Percentiles rank a stretch among this genome's conserved stretches.
These are phyloP conservation scores for Pyxicephalus adspersus DNA, from an alignment of 2,113 vertebrate species.

Conservation along the genomic window DNA sequence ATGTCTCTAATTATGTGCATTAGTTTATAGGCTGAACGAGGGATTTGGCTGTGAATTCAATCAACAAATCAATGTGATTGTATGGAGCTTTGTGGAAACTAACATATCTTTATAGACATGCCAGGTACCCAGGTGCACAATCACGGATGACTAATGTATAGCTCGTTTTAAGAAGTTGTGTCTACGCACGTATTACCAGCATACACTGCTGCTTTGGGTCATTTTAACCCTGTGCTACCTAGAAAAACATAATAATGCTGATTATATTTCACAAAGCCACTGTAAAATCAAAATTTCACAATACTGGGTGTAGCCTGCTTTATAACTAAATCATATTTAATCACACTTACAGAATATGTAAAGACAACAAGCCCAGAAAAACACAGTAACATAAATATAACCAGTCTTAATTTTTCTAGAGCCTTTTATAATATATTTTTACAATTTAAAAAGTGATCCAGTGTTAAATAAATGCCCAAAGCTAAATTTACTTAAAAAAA, in stretches of 20 bases:
- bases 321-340: no score
- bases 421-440: no score
- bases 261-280: neutral
- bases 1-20: conserved; percentile 23
- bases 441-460: no score
- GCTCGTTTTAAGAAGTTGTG: neutral
- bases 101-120: neutral
- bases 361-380: no score
- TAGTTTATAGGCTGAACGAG: conserved; percentile 15
- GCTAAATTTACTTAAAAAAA: no score
- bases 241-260: neutral
- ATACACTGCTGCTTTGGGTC: neutral
- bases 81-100: neutral
- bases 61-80: conserved; percentile 21
- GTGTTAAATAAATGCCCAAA: no score
- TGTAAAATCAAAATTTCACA: no score
- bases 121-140: conserved; percentile 27
- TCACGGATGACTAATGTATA: conserved; percentile 10
- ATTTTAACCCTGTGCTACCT: conserved; percentile 12
- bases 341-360: no score
- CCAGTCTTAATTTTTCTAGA: no score
- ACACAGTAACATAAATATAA: no score
- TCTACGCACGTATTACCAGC: neutral
- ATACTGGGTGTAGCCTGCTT: no score
- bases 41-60: conserved; percentile 25